Evolutionary conservation across 2,797 vertebrate species (phyloP).

Genomic region (Pipistrellus pipistrellus): DNA sequence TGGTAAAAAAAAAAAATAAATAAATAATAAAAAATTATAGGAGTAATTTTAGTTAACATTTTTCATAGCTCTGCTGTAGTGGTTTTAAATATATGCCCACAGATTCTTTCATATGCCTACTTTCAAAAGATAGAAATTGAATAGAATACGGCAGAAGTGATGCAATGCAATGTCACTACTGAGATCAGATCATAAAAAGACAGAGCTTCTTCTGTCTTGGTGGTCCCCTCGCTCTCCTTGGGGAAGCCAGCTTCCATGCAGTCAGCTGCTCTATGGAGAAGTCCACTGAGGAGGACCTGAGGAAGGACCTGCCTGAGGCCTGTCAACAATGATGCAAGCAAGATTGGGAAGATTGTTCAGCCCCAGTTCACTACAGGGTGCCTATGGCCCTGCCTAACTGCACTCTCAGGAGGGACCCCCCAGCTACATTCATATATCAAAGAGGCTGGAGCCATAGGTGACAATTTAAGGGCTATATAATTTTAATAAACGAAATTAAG

Average conservation of each 20-base stretch:
- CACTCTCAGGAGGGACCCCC: not conserved
- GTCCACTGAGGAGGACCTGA: not conserved
- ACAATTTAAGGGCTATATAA: not conserved
- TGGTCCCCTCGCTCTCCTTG: not conserved
- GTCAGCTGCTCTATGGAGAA: not conserved
- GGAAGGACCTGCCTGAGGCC: not conserved
- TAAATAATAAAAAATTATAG: not conserved
- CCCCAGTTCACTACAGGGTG: not conserved
- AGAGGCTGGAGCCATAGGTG: not conserved
- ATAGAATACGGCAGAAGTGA: not conserved
- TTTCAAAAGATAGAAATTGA: not conserved
- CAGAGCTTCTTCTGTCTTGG: not conserved
- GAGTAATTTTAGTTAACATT: not conserved
- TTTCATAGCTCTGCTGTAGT: not conserved
- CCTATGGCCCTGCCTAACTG: not conserved
- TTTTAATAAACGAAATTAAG: conserved; percentile 19
- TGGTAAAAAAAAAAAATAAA: not conserved
- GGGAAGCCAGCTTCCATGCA: not conserved
- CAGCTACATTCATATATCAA: not conserved
- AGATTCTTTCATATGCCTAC: not conserved
- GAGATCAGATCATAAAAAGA: not conserved
- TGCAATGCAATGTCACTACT: not conserved
- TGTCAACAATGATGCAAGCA: not conserved
- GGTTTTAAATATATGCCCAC: not conserved
- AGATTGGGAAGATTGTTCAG: not conserved